Evolutionary conservation across 2,888 invertebrate species (phyloP).

Genomic region (Xestobium rufovillosum): DNA sequence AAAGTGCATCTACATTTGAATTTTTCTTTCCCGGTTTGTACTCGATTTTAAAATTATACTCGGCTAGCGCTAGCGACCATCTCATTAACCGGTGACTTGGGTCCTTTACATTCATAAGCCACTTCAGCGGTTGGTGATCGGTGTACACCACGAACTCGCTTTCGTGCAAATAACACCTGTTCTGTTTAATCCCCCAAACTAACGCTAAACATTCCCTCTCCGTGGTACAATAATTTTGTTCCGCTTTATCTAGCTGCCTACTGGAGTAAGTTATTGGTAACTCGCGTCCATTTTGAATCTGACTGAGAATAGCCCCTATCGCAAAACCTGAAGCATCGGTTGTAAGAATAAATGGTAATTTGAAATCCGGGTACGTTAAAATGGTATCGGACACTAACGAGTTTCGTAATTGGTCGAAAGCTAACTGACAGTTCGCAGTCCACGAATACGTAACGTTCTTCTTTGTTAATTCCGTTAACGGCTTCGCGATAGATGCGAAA

Average conservation of each 20-base stretch:
- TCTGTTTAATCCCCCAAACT: slow-evolving; percentile 21
- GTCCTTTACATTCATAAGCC: slow-evolving; percentile 16
- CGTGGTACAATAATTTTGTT: slow-evolving; percentile 19
- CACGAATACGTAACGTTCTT: slow-evolving; percentile 13
- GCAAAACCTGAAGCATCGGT: too few species aligned
- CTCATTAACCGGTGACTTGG: slow-evolving; percentile 18
- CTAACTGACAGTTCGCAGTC: slow-evolving; percentile 9
- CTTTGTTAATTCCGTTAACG: slow-evolving; percentile 15
- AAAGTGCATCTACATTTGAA: slow-evolving; percentile 18
- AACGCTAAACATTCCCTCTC: slow-evolving; percentile 20
- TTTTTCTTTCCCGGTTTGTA: slow-evolving; percentile 20
- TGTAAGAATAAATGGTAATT: slow-evolving; percentile 15
- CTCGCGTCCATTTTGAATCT: slow-evolving; percentile 19
- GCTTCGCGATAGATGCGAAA: slow-evolving; percentile 11
- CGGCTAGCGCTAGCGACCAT: slow-evolving; percentile 18
- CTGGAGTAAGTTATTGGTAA: slow-evolving; percentile 20
- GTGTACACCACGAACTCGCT: slow-evolving; percentile 14
- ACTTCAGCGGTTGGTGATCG: too few species aligned
- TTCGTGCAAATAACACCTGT: slow-evolving; percentile 19
- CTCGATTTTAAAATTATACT: slow-evolving; percentile 18
- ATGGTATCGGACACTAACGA: slow-evolving; percentile 16
- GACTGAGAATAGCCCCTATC: slow-evolving; percentile 25
- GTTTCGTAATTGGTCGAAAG: slow-evolving; percentile 14
- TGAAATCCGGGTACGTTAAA: slow-evolving; percentile 24
- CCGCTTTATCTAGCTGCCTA: slow-evolving; percentile 17